These are phyloP conservation scores for Oreochromis niloticus DNA, from an alignment of 2,113 vertebrate genomes.

Conservation along the genomic window DNA sequence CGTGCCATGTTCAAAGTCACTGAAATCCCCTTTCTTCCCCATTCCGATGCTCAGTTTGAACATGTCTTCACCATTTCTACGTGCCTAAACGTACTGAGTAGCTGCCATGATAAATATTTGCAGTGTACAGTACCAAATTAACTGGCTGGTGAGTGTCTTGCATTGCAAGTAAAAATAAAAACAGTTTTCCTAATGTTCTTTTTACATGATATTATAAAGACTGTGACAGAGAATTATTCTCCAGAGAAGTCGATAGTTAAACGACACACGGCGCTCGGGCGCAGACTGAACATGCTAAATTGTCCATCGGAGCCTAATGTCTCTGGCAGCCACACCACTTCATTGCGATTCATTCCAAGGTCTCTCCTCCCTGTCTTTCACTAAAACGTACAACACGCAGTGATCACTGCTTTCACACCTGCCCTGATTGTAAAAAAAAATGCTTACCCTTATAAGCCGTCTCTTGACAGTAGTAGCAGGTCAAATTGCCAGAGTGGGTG, in stretches of 20 bases:
- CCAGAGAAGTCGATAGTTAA: background rate
- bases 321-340: slow-evolving; percentile 2
- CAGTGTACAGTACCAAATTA: background rate
- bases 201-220: background rate
- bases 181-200: background rate
- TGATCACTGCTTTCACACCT: slow-evolving; percentile 41
- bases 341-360: slow-evolving; percentile 34
- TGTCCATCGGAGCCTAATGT: background rate
- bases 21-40: background rate
- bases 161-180: background rate
- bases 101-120: background rate
- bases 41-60: background rate
- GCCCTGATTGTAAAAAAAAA: slow-evolving; percentile 36
- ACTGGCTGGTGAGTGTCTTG: background rate
- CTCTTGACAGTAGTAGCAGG: background rate
- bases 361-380: slow-evolving; percentile 26
- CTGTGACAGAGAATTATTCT: background rate
- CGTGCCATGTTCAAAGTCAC: background rate
- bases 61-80: background rate
- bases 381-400: background rate
- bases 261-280: background rate
- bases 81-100: background rate
- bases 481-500: slow-evolving; percentile 17
- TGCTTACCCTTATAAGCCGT: background rate
- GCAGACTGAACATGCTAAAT: background rate